These are phyloP conservation scores for Mus minutoides DNA, from an alignment of 2,797 vertebrate species.

Conservation along the genomic window DNA sequence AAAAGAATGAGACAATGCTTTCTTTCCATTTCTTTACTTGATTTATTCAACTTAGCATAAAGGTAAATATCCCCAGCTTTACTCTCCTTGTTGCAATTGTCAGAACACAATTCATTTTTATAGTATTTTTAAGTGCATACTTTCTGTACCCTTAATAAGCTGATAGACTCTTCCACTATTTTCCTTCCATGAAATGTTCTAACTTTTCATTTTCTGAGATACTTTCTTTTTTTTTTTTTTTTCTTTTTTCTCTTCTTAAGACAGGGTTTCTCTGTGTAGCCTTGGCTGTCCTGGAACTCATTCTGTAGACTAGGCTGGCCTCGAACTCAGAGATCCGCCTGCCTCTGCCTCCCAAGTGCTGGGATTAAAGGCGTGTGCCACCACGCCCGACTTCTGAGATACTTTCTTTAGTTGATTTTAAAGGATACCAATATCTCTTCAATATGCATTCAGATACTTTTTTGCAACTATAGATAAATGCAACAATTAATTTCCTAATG, in stretches of 20 bases:
- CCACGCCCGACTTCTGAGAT: neutral
- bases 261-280: no score
- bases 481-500: neutral
- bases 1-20: neutral
- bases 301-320: no score
- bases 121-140: no score
- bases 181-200: neutral
- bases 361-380: no score
- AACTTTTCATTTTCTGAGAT: no score
- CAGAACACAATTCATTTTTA: neutral
- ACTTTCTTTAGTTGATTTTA: neutral
- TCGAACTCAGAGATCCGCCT: no score
- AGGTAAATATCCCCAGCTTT: neutral
- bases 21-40: neutral
- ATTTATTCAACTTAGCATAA: neutral
- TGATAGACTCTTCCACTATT: neutral
- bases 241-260: no score
- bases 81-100: neutral
- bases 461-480: neutral
- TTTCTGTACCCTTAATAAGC: neutral
- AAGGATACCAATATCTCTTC: neutral
- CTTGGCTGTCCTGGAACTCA: no score
- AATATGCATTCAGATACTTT: neutral
- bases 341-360: no score
- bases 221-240: no score